Evolutionary conservation across 2,888 invertebrate genomes (phyloP), one percentile per base, ranked within the genome.

Genomic region (Drosophila subsilvestris): DNA sequence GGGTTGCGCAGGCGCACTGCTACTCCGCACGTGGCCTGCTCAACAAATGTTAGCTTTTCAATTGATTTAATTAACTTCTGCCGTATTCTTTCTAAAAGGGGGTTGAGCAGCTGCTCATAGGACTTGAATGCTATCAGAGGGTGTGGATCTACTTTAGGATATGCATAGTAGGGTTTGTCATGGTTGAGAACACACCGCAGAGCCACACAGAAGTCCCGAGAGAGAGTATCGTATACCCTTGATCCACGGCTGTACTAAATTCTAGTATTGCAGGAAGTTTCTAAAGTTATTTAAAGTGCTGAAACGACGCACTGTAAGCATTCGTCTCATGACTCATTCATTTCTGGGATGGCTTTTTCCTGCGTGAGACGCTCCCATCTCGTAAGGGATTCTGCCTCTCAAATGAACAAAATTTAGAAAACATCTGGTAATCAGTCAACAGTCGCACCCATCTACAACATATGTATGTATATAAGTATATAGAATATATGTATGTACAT

Each of bases 341-440:
- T 53, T 12, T 22, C 17, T 8, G 20, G n/a, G 37, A 14, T 27
- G 8, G 9, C 37, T 20, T 22, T 47, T 65, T 55, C 20, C 27
- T 45, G 29, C 9, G 12, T 17, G 51, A 48, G n/a, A 37, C 25
- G 56, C 42, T 25, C 49, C n/a, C 56, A 66, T 66, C 37, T 37
- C 47, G 47, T 37, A 20, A 62, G 27, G 12, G 47, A 62, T 62
- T 61, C 45, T 45, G 59, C 45, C 18, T 18, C 42, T 55, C 29
- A 20, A 20, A 57, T 45, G 47, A 59, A 67, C 56, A 75, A 14
- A n/a, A 77, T 81, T 76, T 63, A 27, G 20, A 73, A 71, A 82
- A 84, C 87, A 82, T 81, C 79, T 86, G 82, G 69, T 69, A 76
- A 80, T 80, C 86, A 76, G 62, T 81, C 69, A 81, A 63, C 81